Percentiles rank a stretch among this genome's conserved stretches.
These are phyloP conservation scores for Ephydatia muelleri DNA, from an alignment of 37 sponge, comb jelly and placozoan species.

Conservation along the genomic window DNA sequence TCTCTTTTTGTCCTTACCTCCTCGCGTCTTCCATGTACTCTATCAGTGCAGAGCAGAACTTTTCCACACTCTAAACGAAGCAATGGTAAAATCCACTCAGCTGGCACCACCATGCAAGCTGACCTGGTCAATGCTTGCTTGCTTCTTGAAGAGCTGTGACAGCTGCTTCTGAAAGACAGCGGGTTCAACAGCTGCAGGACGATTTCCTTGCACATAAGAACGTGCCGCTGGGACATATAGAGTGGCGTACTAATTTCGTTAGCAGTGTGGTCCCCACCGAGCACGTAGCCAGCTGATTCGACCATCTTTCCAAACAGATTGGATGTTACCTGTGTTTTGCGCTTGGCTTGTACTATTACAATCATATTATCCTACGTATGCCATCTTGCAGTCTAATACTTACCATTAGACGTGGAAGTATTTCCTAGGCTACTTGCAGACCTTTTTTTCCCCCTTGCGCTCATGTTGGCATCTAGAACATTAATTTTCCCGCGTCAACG, in stretches of 20 bases:
- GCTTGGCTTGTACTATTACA: conserved; percentile 18
- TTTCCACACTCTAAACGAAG: neutral
- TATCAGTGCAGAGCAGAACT: conserved; percentile 20
- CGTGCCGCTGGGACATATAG: neutral
- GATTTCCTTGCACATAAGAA: neutral
- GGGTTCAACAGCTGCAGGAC: conserved; percentile 41
- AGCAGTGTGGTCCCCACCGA: conserved; percentile 14
- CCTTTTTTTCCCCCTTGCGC: neutral
- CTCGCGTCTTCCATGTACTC: conserved; percentile 24
- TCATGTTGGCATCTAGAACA: neutral
- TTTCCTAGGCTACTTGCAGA: neutral
- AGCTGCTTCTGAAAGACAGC: conserved; percentile 48
- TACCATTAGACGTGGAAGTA: neutral
- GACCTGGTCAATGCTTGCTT: conserved; percentile 2
- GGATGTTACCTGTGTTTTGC: conserved; percentile 5
- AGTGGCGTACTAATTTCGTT: conserved; percentile 35
- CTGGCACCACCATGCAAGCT: neutral
- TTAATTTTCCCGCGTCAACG: neutral
- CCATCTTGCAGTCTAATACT: neutral
- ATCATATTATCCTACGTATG: neutral
- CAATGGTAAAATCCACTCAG: neutral
- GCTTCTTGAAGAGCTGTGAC: conserved; percentile 19
- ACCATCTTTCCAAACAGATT: conserved; percentile 33
- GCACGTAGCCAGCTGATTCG: conserved; percentile 26
- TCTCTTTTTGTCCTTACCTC: conserved; percentile 1